Conservation (phyloP, 2,888 invertebrate species). For the Noctua pronuba region DNA sequence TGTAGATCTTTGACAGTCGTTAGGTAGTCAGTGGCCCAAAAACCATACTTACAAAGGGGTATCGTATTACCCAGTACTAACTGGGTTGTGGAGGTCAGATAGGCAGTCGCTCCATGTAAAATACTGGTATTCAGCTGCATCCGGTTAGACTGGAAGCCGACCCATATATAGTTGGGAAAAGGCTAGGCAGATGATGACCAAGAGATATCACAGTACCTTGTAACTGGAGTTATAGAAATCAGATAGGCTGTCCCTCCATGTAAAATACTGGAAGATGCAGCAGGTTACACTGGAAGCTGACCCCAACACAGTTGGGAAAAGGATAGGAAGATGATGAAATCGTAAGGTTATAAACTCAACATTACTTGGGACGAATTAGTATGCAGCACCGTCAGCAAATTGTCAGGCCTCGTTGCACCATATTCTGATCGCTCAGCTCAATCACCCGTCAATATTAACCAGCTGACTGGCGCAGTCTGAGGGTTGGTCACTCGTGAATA, state of each 20-base stretch:
- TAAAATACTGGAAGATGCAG: not conserved
- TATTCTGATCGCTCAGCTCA: slow-evolving; percentile 19
- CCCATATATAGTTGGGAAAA: too few species aligned
- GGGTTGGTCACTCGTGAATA: slow-evolving; percentile 28
- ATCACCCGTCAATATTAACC: slow-evolving; percentile 23
- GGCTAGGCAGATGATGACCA: too few species aligned
- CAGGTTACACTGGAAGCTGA: not conserved
- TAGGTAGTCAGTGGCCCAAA: too few species aligned
- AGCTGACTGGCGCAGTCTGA: slow-evolving; percentile 13
- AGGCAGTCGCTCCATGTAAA: too few species aligned
- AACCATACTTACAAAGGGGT: too few species aligned
- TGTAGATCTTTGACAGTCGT: too few species aligned
- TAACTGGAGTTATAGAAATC: too few species aligned
- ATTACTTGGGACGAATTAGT: not conserved
- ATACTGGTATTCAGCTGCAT: too few species aligned
- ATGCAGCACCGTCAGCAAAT: not conserved
- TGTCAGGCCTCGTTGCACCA: slow-evolving; percentile 15
- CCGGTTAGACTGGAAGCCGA: too few species aligned
- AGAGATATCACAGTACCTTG: too few species aligned
- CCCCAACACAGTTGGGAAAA: not conserved
- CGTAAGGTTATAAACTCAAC: not conserved
- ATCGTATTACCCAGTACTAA: too few species aligned
- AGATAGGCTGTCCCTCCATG: not conserved
- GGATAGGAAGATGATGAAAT: not conserved
- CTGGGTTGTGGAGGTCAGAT: too few species aligned